Conservation (phyloP, 2,113 vertebrate genomes). For the Malurus cyaneus region DNA sequence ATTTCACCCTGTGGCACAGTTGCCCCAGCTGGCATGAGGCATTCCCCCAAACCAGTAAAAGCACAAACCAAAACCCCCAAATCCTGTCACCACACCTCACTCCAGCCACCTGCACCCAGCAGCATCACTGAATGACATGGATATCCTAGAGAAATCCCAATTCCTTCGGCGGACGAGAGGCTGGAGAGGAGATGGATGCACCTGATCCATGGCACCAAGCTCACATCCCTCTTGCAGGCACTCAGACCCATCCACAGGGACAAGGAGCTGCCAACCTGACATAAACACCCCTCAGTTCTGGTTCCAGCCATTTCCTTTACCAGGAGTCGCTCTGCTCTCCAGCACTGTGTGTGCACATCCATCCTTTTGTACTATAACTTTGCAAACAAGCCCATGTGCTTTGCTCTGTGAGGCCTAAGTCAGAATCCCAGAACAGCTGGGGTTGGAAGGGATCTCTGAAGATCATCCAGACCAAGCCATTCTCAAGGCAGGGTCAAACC, state of each 20-base stretch:
- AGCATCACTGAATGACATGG: accelerated
- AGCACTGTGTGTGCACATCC: accelerated
- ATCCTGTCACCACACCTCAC: not conserved
- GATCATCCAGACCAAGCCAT: not conserved
- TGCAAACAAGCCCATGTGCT: not conserved
- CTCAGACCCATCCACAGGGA: not conserved
- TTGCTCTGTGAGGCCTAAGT: not conserved
- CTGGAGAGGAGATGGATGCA: not conserved
- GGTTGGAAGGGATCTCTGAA: not conserved
- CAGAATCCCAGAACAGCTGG: not conserved
- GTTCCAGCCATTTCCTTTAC: not conserved
- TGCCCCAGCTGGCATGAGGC: not conserved
- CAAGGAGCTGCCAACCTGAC: accelerated
- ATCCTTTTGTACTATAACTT: not conserved
- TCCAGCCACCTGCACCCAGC: not conserved
- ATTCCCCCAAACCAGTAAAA: not conserved
- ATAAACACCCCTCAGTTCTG: accelerated
- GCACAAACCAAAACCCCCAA: not conserved
- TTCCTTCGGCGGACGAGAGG: accelerated
- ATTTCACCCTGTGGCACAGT: not conserved
- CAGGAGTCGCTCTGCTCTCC: accelerated
- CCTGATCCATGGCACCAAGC: not conserved
- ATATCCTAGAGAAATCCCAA: not conserved
- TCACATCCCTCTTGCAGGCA: not conserved
- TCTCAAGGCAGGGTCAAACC: not conserved